Conservation (phyloP, 2,888 invertebrate genomes). For the Xanthorhoe designata region DNA sequence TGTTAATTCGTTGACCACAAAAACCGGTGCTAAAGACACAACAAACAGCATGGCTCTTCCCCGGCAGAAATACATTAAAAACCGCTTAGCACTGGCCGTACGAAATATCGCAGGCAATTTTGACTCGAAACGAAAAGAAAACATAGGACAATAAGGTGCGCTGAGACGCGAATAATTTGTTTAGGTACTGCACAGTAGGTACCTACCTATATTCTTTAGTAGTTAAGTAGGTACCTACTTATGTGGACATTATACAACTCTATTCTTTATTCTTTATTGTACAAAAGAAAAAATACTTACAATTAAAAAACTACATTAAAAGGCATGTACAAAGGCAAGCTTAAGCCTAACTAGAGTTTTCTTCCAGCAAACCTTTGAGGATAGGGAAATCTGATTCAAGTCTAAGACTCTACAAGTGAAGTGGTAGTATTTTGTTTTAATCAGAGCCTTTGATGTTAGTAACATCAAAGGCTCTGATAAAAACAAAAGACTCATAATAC, state of each 20-base stretch:
- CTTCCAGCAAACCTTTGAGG: too few species aligned
- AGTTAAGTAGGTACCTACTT: too few species aligned
- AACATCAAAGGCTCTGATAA: neutral
- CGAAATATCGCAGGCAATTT: conserved; percentile 52
- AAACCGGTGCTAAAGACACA: neutral
- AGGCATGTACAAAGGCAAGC: too few species aligned
- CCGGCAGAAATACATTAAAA: conserved; percentile 67
- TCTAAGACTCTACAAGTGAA: too few species aligned
- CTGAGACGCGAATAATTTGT: conserved; percentile 11
- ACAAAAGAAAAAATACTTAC: too few species aligned
- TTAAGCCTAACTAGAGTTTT: too few species aligned
- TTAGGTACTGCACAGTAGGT: neutral
- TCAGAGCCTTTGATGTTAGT: too few species aligned
- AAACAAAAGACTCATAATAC: neutral
- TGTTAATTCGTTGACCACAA: neutral
- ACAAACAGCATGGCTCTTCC: conserved; percentile 33
- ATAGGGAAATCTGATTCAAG: too few species aligned
- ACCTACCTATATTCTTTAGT: neutral
- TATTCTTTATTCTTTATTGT: too few species aligned
- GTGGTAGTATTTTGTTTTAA: too few species aligned
- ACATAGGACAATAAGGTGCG: conserved; percentile 32
- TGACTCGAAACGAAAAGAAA: conserved; percentile 43
- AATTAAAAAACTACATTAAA: too few species aligned
- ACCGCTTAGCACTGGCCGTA: conserved; percentile 67
- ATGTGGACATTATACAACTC: neutral